Evolutionary conservation across 2,888 invertebrate genomes (phyloP).

Genomic region (Bedellia somnulentella): DNA sequence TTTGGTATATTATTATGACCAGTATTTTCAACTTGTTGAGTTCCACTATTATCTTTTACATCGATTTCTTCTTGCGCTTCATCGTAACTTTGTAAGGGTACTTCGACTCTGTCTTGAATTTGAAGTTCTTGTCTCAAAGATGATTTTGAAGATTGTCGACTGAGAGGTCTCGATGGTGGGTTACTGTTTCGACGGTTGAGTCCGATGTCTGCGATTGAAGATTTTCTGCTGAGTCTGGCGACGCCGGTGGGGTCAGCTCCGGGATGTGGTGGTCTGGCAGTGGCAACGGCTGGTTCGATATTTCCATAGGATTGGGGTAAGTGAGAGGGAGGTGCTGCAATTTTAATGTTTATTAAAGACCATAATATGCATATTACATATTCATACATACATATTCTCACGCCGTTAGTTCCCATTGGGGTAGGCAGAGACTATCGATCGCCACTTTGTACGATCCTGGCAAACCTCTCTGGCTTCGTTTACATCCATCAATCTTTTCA

Average conservation of each 20-base stretch:
- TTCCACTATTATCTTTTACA: conserved; percentile 8
- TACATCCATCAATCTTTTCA: too few relatives aligned
- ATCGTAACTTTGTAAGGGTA: conserved; percentile 6
- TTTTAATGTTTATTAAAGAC: too few relatives aligned
- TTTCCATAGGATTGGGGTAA: conserved; percentile 31
- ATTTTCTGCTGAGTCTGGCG: conserved; percentile 15
- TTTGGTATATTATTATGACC: conserved; percentile 18
- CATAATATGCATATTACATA: too few relatives aligned
- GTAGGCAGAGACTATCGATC: too few relatives aligned
- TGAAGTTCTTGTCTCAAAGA: conserved; percentile 19
- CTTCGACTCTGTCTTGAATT: too few relatives aligned
- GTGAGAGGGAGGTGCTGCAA: conserved; percentile 52
- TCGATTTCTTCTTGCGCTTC: conserved; percentile 6
- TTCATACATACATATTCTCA: too few relatives aligned
- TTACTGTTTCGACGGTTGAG: conserved; percentile 16
- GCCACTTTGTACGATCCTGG: too few relatives aligned
- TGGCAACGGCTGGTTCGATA: conserved; percentile 29
- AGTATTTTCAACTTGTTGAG: conserved; percentile 5
- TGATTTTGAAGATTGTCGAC: conserved; percentile 19
- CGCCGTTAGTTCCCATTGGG: too few relatives aligned
- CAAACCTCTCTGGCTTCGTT: too few relatives aligned
- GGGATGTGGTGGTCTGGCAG: conserved; percentile 39
- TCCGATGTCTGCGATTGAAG: conserved; percentile 16
- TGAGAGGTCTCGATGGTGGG: conserved; percentile 6
- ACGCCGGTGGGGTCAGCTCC: conserved; percentile 42